Evolutionary conservation across 2,113 vertebrate genomes (phyloP).

Genomic region (Melanerpes formicivorus): DNA sequence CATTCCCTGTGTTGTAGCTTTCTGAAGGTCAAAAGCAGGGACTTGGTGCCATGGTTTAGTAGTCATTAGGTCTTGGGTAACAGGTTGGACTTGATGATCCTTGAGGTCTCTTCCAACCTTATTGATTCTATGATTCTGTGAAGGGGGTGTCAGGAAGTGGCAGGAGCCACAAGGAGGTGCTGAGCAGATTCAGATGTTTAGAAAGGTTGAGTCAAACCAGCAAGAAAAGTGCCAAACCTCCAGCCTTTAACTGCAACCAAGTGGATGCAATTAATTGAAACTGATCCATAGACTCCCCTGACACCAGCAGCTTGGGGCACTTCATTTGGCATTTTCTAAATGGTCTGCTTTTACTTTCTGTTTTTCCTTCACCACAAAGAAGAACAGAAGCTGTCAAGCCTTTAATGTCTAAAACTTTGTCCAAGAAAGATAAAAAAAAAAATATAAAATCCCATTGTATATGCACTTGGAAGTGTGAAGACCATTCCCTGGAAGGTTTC

Average conservation of each 20-base stretch:
- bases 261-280: slow-evolving; percentile 6
- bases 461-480: neutral
- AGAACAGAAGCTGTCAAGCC: neutral
- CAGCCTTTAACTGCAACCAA: neutral
- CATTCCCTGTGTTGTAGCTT: neutral
- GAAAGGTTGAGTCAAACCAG: neutral
- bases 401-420: neutral
- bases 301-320: neutral
- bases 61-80: too few relatives aligned
- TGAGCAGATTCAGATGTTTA: neutral
- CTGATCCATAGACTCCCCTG: neutral
- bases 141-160: neutral
- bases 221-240: neutral
- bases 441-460: neutral
- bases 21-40: neutral
- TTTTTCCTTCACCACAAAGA: neutral
- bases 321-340: slow-evolving; percentile 10
- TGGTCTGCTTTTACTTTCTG: neutral
- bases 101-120: too few relatives aligned
- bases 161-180: neutral
- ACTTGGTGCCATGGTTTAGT: neutral
- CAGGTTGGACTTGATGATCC: too few relatives aligned
- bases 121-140: neutral
- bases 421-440: neutral
- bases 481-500: neutral